A percentile compares a stretch with the other conserved stretches of the same genome.
These are phyloP conservation scores for Rhyacophila evoluta DNA, from an alignment of 2,888 invertebrate species.

Conservation along the genomic window DNA sequence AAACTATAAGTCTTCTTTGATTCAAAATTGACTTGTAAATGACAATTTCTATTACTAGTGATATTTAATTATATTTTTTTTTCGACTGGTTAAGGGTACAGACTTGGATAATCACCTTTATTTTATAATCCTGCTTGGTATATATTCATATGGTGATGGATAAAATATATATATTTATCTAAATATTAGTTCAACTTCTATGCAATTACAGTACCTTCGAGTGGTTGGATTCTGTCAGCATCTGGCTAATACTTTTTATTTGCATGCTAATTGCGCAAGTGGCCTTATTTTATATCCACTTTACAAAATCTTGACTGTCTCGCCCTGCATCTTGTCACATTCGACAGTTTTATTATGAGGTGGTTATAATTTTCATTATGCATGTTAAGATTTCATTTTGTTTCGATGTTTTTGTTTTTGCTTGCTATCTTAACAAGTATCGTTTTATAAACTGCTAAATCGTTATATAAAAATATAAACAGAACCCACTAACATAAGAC, in stretches of 20 bases:
- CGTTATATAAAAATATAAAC: too few relatives aligned
- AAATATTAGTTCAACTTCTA: neutral
- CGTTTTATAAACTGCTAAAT: too few relatives aligned
- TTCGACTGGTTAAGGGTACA: neutral
- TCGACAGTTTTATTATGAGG: constrained; percentile 40
- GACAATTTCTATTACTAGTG: too few relatives aligned
- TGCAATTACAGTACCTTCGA: constrained; percentile 38
- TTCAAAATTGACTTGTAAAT: too few relatives aligned
- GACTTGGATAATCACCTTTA: too few relatives aligned
- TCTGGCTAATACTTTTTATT: constrained; percentile 52
- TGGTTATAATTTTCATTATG: constrained; percentile 44
- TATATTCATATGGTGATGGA: neutral
- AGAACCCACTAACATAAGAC: too few relatives aligned
- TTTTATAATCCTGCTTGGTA: neutral
- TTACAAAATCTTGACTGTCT: constrained; percentile 43
- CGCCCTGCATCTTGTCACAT: constrained; percentile 41
- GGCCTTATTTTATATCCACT: constrained; percentile 48
- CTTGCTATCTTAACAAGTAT: neutral
- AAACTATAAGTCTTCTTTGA: too few relatives aligned
- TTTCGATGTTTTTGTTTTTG: constrained; percentile 6
- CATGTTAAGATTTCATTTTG: constrained; percentile 30
- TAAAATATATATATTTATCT: neutral
- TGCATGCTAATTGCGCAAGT: constrained; percentile 53
- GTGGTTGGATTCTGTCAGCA: constrained; percentile 51
- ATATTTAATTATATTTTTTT: too few relatives aligned